Percentiles rank a stretch among this genome's conserved stretches.
These are phyloP conservation scores for Prionailurus bengalensis DNA, from an alignment of 2,113 vertebrate genomes.

Conservation along the genomic window DNA sequence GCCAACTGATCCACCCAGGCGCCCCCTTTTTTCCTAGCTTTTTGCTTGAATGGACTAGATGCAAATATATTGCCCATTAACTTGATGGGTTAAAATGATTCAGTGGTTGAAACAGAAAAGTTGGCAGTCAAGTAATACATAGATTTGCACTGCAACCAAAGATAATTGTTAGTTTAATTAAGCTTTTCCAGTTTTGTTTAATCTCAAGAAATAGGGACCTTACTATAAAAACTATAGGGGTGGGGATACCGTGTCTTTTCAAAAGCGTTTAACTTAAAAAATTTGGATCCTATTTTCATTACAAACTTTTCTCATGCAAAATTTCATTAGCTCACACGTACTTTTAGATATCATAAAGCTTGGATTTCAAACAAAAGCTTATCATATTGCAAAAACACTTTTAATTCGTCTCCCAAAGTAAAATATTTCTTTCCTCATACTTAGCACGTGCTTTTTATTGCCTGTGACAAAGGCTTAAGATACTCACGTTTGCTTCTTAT, in stretches of 20 bases:
- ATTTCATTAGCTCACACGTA: background rate
- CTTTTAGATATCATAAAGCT: background rate
- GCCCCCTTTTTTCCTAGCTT: background rate
- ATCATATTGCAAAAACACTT: background rate
- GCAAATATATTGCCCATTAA: background rate
- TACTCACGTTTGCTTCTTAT: background rate
- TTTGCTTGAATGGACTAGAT: background rate
- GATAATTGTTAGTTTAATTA: background rate
- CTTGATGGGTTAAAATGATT: background rate
- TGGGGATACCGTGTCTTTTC: background rate
- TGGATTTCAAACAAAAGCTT: background rate
- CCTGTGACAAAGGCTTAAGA: background rate
- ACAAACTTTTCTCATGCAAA: background rate
- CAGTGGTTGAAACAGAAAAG: background rate
- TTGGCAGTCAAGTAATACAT: background rate
- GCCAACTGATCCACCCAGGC: no score
- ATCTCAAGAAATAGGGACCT: background rate
- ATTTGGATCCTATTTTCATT: conserved; percentile 10
- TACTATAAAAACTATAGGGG: background rate
- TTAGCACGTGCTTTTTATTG: background rate
- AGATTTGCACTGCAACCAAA: background rate
- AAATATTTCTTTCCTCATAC: background rate
- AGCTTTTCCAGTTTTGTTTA: background rate
- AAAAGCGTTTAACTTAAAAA: conserved; percentile 1
- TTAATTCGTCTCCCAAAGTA: background rate